Evolutionary conservation across 2,113 vertebrate genomes (phyloP).

Genomic region (Eretmochelys imbricata): DNA sequence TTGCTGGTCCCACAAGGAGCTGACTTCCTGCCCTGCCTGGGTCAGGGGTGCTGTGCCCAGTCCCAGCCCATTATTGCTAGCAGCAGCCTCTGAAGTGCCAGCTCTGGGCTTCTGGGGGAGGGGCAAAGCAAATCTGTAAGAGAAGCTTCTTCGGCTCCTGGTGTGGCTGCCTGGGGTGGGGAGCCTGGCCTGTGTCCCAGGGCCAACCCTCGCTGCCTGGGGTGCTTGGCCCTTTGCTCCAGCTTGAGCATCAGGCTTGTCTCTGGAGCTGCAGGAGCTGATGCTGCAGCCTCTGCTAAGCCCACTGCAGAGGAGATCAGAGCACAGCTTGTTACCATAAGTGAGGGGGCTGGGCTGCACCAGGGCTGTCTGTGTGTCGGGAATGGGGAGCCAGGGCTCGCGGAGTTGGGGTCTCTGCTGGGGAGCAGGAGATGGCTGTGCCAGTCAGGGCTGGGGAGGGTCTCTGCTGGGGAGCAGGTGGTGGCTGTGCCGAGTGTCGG

Average conservation of each 20-base stretch:
- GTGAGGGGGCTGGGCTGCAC: neutral
- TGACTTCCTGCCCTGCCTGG: rapidly evolving
- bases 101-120: neutral
- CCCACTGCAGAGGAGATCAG: neutral
- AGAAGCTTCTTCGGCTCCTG: neutral
- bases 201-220: constrained; percentile 1
- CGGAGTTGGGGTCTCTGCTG: neutral
- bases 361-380: neutral
- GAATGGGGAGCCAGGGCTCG: neutral
- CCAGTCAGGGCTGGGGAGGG: rapidly evolving
- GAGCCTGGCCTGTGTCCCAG: constrained; percentile 41
- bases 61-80: neutral
- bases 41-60: rapidly evolving
- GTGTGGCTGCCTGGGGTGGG: neutral
- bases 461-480: rapidly evolving
- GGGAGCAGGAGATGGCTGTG: rapidly evolving
- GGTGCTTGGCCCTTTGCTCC: neutral
- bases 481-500: rapidly evolving
- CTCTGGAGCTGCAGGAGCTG: neutral
- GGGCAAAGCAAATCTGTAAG: rapidly evolving
- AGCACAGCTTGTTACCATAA: rapidly evolving
- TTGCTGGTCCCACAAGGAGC: neutral
- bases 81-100: neutral
- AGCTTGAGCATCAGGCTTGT: rapidly evolving
- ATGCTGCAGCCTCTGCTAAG: rapidly evolving